A percentile compares a stretch with the other conserved stretches of the same genome.
Conservation (phyloP, 1,140 invertebrate genomes). For the Lethrus apterus region DNA sequence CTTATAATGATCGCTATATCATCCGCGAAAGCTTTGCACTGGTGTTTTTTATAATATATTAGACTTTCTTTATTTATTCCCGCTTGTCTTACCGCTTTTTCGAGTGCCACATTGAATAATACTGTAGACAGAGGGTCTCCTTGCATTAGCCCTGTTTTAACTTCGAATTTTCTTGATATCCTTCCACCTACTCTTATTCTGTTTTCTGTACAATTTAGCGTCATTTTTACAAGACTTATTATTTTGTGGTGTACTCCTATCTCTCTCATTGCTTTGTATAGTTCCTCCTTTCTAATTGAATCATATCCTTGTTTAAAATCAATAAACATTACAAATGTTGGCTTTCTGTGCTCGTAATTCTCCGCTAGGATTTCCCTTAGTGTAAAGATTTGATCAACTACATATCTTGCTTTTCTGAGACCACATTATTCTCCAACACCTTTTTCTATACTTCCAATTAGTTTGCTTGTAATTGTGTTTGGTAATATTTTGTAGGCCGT, state of each 20-base stretch:
- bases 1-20: too few relatives aligned
- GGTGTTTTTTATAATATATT: too few relatives aligned
- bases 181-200: slow-evolving; percentile 4
- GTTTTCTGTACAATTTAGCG: not conserved
- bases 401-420: slow-evolving; percentile 16
- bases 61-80: too few relatives aligned
- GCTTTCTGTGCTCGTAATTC: too few relatives aligned
- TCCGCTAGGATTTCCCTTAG: slow-evolving; percentile 8
- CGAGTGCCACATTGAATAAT: slow-evolving; percentile 19
- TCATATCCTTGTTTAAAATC: slow-evolving; percentile 24
- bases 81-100: slow-evolving; percentile 11
- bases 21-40: too few relatives aligned
- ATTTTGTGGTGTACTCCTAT: slow-evolving; percentile 12
- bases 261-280: slow-evolving; percentile 2
- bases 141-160: slow-evolving; percentile 17
- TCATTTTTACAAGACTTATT: slow-evolving; percentile 11
- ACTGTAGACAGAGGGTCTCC: slow-evolving; percentile 16
- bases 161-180: slow-evolving; percentile 7
- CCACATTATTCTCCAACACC: slow-evolving; percentile 23
- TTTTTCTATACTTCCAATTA: too few relatives aligned
- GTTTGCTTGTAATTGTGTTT: too few relatives aligned
- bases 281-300: slow-evolving; percentile 5
- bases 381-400: slow-evolving; percentile 22
- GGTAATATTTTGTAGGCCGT: too few relatives aligned
- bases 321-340: slow-evolving; percentile 18